Conservation (phyloP, 2,797 vertebrate genomes). For the Megalops cyprinoides region DNA sequence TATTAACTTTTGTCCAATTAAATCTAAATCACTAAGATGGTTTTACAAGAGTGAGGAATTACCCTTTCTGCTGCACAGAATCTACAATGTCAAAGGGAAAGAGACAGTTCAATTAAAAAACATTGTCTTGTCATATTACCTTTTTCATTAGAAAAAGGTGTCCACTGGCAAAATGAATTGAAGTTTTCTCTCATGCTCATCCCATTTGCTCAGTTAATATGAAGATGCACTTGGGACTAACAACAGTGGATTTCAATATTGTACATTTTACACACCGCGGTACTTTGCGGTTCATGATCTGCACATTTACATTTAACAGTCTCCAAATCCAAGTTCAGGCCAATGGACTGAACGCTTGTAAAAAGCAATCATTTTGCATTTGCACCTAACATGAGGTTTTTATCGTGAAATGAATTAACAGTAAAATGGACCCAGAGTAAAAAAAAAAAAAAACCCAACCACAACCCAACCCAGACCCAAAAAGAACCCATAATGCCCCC, state of each 20-base stretch:
- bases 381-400: constrained; percentile 60
- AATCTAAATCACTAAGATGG: constrained; percentile 20
- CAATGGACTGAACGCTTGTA: constrained; percentile 67
- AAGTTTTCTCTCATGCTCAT: constrained; percentile 52
- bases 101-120: background rate
- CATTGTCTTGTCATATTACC: background rate
- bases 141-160: constrained; percentile 10
- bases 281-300: constrained; percentile 59
- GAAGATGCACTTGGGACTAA: constrained; percentile 50
- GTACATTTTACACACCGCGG: constrained; percentile 53
- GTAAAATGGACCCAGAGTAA: constrained; percentile 66
- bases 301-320: constrained; percentile 53
- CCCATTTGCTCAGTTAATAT: constrained; percentile 63
- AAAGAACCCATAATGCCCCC: constrained; percentile 58
- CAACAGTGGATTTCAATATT: constrained; percentile 60
- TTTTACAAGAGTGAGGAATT: constrained; percentile 26
- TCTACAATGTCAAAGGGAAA: background rate
- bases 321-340: constrained; percentile 53
- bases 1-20: constrained; percentile 29
- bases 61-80: constrained; percentile 14
- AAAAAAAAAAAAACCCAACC: no score
- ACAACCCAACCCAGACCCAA: no score
- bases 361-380: constrained; percentile 65
- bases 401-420: constrained; percentile 62
- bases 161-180: constrained; percentile 54